Base-by-base conservation (phyloP, 2,797 vertebrate species). In the Oryzias dopingdopingensis region DNA sequence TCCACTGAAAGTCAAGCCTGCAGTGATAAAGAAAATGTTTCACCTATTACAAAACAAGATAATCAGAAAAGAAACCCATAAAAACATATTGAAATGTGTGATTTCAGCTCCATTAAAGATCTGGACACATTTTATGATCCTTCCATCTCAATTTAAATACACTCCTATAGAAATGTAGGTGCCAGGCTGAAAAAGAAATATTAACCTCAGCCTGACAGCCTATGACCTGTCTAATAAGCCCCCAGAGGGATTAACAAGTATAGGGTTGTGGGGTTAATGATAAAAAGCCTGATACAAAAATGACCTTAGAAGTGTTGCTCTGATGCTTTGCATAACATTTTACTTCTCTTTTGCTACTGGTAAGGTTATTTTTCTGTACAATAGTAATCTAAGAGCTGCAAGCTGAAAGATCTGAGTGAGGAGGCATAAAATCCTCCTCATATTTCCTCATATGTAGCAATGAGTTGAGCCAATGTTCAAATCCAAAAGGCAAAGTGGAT, bases 141-240 rank as follows among this genome's bases (percentile, higher is more conserved):
- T 51, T 24, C 54, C 12, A 22, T 70, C 42, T 72, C 13, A 44
- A 76, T 60, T 66, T 40, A 56, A 69, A 59, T 62, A 44, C 65
- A 65, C 18, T 7, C 26, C 56, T 52, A 26, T 58, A 52, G 46
- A 77, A 58, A 76, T 76, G 59, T 56, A 57, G 54, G 42, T 52
- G 64, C 76, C 57, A 74, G 48, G 79, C 78, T 73, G 42, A 59
- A 14, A 7, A 72, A 75, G 54, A 77, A 75, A 76, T 75, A 73
- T 69, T 74, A 70, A 85, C 63, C 65, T 26, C 26, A 64, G 61
- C 55, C 56, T 70, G 59, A 70, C 56, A 79, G 73, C 57, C 74
- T 80, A 42, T 76, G 80, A 74, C 64, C 76, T 63, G 62, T 59
- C 62, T 81, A 80, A 85, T 81, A 66, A 83, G 70, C 55, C 70